Evolutionary conservation across 1,140 invertebrate genomes (phyloP), one percentile per base, ranked within the genome.

Genomic region (Scaptomyza hsui): DNA sequence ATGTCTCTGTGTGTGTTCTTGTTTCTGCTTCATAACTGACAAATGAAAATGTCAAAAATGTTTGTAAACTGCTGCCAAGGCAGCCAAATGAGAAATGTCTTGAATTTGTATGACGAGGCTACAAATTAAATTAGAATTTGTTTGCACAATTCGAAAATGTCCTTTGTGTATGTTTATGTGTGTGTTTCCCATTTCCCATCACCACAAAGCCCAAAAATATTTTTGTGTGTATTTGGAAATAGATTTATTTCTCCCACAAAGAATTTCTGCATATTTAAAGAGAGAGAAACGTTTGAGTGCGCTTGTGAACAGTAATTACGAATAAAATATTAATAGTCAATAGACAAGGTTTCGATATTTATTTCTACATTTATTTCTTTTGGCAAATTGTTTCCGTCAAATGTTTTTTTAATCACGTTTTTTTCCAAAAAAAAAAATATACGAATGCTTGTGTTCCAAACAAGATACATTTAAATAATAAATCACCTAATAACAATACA

Each of bases 31-130:
- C 81, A 86, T 88, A 88, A 81, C 82, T 88, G 81, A 86, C 82
- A 86, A 86, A 86, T 86, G 81, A 86, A 86, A 86, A 88, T 86
- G 81, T 86, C 81, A 85, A 86, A 86, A 86, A 81, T 72, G 51
- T 72, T 42, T 55, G 15, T 52, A 79, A 63, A 65, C 44, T 63
- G 62, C 62, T 80, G 78, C 71, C 72, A 73, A 70, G 75, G 42
- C 42, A 74, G 47, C 51, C 57, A 83, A 83, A 83, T 85, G 69
- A 67, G 77, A 72, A 81, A 88, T 62, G 72, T 75, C 61, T 76
- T 26, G 48, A 57, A 55, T 72, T 57, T 69, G 55, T 72, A 42
- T 39, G 35, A 37, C 37, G 26, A 29, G 26, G 0, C 18, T 37
- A 39, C 16, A 68, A 78, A 86, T 86, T 86, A 81, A 86, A 88